Evolutionary conservation across 2,888 invertebrate genomes (phyloP).

Genomic region (Orthosia cruda): DNA sequence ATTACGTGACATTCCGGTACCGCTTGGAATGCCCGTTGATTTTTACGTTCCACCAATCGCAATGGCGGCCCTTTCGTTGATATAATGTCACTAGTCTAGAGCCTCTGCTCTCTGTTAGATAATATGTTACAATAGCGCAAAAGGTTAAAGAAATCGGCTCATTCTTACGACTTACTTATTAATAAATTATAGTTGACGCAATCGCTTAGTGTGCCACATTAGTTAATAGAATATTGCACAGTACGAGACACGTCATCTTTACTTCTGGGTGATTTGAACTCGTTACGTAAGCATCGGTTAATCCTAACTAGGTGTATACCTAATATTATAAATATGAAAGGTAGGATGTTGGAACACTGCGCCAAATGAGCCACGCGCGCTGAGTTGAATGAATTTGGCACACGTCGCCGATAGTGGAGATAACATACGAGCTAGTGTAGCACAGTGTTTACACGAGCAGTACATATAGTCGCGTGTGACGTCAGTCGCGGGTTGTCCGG

Average conservation of each 20-base stretch:
- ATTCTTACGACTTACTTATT: constrained; percentile 15
- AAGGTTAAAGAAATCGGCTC: constrained; percentile 37
- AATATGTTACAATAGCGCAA: constrained; percentile 8
- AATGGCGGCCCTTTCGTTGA: too few species aligned
- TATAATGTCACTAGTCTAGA: too few species aligned
- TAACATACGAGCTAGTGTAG: not conserved
- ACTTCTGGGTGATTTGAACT: constrained; percentile 48
- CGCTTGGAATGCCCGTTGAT: too few species aligned
- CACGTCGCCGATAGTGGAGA: not conserved
- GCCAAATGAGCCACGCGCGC: not conserved
- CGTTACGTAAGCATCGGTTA: constrained; percentile 45
- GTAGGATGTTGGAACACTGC: constrained; percentile 17
- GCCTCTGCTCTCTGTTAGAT: constrained; percentile 21
- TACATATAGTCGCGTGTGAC: not conserved
- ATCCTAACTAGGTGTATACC: constrained; percentile 28
- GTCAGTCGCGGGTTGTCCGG: not conserved
- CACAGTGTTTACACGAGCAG: not conserved
- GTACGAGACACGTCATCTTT: constrained; percentile 33
- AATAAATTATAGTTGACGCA: constrained; percentile 25
- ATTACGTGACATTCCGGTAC: too few species aligned
- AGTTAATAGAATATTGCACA: constrained; percentile 52
- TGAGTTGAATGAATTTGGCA: not conserved
- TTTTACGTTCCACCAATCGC: too few species aligned
- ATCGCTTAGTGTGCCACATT: constrained; percentile 54
- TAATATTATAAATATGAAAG: constrained; percentile 32